A percentile compares a stretch with the other conserved stretches of the same genome.
Evolutionary conservation across 1,140 invertebrate species (phyloP).

Genomic region (Lepidurus arcticus): DNA sequence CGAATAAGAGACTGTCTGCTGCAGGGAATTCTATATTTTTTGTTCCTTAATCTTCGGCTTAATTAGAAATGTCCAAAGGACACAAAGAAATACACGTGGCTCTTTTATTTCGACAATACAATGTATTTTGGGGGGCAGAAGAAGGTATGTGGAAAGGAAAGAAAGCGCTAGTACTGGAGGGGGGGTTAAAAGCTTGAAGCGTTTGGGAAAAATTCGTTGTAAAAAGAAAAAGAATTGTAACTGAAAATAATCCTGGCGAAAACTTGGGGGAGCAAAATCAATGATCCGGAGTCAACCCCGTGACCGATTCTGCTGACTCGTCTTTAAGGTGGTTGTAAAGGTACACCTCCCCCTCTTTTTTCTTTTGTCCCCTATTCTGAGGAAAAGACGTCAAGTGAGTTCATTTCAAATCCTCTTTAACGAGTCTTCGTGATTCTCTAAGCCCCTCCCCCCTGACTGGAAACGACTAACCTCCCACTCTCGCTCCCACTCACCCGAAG

Average conservation of each 20-base stretch:
- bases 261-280: neutral
- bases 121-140: neutral
- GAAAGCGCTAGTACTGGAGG: neutral
- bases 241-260: neutral
- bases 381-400: neutral
- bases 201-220: neutral
- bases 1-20: neutral
- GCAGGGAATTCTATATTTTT: neutral
- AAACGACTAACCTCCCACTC: neutral
- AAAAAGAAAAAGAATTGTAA: neutral
- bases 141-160: neutral
- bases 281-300: constrained; percentile 12
- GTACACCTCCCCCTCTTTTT: neutral
- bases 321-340: neutral
- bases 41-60: neutral
- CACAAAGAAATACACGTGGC: neutral
- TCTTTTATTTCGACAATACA: neutral
- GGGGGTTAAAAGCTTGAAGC: too few relatives aligned
- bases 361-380: neutral
- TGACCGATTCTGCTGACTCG: neutral
- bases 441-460: neutral
- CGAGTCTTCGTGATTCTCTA: neutral
- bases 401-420: neutral
- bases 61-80: constrained; percentile 1
- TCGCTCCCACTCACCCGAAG: neutral